These are phyloP conservation scores for Dynastes tityus DNA, from an alignment of 2,888 invertebrate genomes.

Conservation along the genomic window DNA sequence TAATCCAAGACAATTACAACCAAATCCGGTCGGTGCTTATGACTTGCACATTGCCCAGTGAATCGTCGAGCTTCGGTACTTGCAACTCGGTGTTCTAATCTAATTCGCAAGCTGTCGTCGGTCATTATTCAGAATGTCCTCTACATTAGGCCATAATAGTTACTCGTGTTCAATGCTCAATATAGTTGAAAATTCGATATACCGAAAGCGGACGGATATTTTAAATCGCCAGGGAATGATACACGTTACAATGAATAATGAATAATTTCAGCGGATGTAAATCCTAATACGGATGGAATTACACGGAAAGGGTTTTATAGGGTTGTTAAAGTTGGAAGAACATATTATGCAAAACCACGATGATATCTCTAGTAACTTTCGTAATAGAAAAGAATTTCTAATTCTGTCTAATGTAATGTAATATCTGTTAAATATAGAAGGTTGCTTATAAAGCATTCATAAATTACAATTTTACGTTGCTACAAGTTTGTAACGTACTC, in stretches of 20 bases:
- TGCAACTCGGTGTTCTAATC: neutral
- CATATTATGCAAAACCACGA: too few species aligned
- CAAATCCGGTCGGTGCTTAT: neutral
- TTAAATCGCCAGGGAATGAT: neutral
- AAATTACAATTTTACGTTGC: too few species aligned
- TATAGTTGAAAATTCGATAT: slow-evolving; percentile 7
- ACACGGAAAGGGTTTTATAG: slow-evolving; percentile 19
- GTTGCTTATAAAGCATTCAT: too few species aligned
- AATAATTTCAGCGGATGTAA: slow-evolving; percentile 22
- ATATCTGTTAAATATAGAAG: too few species aligned
- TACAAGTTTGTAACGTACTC: too few species aligned
- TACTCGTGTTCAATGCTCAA: neutral
- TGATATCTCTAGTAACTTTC: too few species aligned
- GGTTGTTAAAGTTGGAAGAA: neutral
- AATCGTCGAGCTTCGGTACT: neutral
- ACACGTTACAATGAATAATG: slow-evolving; percentile 8
- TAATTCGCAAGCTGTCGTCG: slow-evolving; percentile 2
- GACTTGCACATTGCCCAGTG: neutral
- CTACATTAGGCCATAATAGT: neutral
- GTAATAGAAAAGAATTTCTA: too few species aligned
- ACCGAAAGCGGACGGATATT: slow-evolving; percentile 1
- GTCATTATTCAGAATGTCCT: neutral
- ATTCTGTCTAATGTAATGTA: too few species aligned
- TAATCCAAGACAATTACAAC: slow-evolving; percentile 10
- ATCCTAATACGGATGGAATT: slow-evolving; percentile 1